A percentile compares a stretch with the other conserved stretches of the same genome.
Conservation (phyloP, 1,140 invertebrate genomes). For the Anastatus disparis region DNA sequence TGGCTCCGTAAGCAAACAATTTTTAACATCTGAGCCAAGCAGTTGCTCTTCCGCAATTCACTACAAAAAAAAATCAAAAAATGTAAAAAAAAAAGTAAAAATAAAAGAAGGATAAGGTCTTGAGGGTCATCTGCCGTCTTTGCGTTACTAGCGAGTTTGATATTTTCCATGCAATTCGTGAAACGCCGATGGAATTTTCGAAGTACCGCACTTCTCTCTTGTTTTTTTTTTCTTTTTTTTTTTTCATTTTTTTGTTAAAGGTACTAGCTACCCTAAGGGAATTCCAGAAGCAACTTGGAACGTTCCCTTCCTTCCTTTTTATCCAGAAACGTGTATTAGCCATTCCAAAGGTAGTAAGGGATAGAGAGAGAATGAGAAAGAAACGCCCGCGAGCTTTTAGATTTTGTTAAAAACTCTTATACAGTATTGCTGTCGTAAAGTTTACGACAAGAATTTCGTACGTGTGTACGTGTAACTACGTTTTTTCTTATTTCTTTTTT, state of each 20-base stretch:
- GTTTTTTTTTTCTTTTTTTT: not conserved
- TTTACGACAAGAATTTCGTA: conserved; percentile 1
- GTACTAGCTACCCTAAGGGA: no score
- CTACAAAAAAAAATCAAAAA: no score
- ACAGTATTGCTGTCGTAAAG: not conserved
- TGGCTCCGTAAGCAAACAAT: no score
- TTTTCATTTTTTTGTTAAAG: no score
- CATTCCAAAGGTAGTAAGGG: not conserved
- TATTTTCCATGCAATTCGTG: conserved; percentile 1
- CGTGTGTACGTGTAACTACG: no score
- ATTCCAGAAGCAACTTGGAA: no score
- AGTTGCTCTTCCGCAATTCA: not conserved
- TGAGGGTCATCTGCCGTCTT: not conserved
- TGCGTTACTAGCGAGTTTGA: no score
- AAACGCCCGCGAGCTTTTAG: not conserved
- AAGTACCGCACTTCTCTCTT: not conserved
- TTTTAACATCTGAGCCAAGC: not conserved
- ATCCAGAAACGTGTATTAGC: not conserved
- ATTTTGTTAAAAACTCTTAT: not conserved
- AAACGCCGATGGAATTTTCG: conserved; percentile 1
- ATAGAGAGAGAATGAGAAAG: not conserved
- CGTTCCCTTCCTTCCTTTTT: not conserved
- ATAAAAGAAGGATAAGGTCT: not conserved
- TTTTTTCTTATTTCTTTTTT: no score
- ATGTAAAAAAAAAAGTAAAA: not conserved